A percentile compares a stretch with the other conserved stretches of the same genome.
phyloP scores from a whole-genome alignment of 2,797 vertebrate genomes.

The Leucoraja ocellata region DNA sequence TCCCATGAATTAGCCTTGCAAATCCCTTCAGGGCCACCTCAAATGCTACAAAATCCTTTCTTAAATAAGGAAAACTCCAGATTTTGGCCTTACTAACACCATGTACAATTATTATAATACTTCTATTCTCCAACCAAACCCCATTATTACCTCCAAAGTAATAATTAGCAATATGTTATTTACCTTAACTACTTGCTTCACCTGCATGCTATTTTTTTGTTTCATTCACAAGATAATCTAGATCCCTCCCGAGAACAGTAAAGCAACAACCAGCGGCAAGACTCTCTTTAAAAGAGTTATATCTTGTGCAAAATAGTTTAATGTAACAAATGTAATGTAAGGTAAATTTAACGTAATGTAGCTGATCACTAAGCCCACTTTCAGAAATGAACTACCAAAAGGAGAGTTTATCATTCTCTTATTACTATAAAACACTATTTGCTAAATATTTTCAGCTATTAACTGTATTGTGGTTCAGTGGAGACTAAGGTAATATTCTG shows the following conservation, averaged over 20 bases:
- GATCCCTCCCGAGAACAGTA: background rate
- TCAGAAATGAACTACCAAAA: background rate
- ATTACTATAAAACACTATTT: background rate
- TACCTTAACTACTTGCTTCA: background rate
- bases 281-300: background rate
- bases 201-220: background rate
- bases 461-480: background rate
- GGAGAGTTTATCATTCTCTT: background rate
- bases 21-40: too few species aligned
- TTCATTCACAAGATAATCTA: too few species aligned
- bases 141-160: too few species aligned
- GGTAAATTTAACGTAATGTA: too few species aligned
- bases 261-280: background rate
- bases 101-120: too few species aligned
- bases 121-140: too few species aligned
- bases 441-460: background rate
- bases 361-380: background rate
- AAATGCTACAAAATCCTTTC: too few species aligned
- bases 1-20: too few species aligned
- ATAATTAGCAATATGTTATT: too few species aligned
- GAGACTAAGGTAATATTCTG: background rate
- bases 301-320: background rate
- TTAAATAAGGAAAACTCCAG: too few species aligned
- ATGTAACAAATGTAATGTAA: background rate
- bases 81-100: too few species aligned